These are phyloP conservation scores for Mus minutoides DNA, from an alignment of 2,797 vertebrate species.

Conservation along the genomic window DNA sequence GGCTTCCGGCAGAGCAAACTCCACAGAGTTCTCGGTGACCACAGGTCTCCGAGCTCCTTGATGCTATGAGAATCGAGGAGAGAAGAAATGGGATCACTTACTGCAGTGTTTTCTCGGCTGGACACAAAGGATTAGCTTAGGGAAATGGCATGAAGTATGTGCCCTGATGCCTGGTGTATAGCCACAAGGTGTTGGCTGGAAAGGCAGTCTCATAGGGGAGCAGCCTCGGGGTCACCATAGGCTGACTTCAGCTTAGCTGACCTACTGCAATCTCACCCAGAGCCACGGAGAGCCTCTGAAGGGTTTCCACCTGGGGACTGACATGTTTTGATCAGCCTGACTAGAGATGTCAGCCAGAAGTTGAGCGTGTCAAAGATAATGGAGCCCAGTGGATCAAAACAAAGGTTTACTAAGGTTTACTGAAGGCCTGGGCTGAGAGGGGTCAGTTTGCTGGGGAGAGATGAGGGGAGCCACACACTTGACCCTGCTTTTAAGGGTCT, in stretches of 20 bases:
- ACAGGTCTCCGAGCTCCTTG: not conserved
- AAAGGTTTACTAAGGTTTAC: not conserved
- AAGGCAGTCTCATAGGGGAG: not conserved
- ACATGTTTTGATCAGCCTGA: constrained; percentile 30
- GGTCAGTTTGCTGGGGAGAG: not conserved
- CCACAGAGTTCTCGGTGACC: not conserved
- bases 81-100: not conserved
- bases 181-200: not conserved
- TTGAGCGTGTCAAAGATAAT: not conserved
- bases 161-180: not conserved
- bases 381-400: not conserved
- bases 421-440: not conserved
- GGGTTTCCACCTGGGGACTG: not conserved
- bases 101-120: not conserved
- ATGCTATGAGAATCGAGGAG: not conserved
- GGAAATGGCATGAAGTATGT: fast-evolving
- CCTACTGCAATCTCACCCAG: not conserved
- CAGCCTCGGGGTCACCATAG: not conserved
- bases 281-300: not conserved
- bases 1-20: not conserved
- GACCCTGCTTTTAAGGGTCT: not conserved
- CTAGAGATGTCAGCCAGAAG: constrained; percentile 11
- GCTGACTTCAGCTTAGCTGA: not conserved
- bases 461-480: fast-evolving
- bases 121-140: not conserved